Conservation (phyloP, 2,797 vertebrate species). For the Enteromius mattozi region DNA sequence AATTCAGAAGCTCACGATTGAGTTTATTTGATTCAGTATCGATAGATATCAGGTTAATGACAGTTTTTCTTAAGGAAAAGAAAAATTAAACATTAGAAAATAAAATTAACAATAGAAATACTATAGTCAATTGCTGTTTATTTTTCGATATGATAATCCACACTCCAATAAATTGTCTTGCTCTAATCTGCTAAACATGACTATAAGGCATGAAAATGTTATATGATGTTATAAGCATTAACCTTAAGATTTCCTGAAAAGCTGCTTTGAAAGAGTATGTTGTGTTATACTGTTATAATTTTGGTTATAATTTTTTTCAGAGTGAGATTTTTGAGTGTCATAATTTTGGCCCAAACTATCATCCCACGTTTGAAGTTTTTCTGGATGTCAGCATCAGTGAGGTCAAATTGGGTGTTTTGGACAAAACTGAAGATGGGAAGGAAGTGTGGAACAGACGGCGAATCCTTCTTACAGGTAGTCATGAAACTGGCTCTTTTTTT, state of each 20-base stretch:
- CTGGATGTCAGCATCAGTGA: neutral
- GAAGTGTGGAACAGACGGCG: slow-evolving; percentile 25
- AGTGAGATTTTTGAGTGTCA: neutral
- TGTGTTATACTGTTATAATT: neutral
- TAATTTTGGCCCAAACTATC: slow-evolving; percentile 36
- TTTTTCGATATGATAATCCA: neutral
- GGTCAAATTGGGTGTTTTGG: neutral
- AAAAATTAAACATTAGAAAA: no score
- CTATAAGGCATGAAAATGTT: neutral
- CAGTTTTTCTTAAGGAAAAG: neutral
- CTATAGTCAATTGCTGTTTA: neutral
- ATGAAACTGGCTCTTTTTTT: neutral
- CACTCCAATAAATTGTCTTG: neutral
- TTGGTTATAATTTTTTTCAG: neutral
- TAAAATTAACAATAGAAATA: neutral
- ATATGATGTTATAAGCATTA: neutral
- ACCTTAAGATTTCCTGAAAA: neutral
- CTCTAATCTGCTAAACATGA: neutral
- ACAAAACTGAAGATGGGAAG: neutral
- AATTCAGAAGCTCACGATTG: neutral
- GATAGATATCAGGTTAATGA: neutral
- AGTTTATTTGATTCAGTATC: neutral
- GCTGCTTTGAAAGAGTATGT: neutral
- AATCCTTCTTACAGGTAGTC: slow-evolving; percentile 25
- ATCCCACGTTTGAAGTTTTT: slow-evolving; percentile 46